Evolutionary conservation across 2,888 invertebrate species (phyloP).

Genomic region (Drosophila demipolita): DNA sequence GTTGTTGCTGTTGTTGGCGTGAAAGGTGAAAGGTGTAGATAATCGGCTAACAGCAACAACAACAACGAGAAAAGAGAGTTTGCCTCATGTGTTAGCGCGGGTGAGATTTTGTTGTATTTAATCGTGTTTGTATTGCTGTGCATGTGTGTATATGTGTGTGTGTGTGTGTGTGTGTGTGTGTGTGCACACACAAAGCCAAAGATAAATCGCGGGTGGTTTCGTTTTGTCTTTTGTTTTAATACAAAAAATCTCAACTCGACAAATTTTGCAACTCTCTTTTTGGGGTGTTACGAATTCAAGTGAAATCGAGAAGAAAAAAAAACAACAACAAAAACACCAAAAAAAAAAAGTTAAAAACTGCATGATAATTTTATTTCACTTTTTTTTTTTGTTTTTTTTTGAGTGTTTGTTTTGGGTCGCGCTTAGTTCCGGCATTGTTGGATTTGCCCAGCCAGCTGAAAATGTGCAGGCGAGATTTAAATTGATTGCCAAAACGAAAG

Average conservation of each 20-base stretch:
- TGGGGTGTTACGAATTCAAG: slow-evolving; percentile 76
- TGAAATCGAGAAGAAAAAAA: slow-evolving; percentile 59
- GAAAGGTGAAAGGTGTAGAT: slow-evolving; percentile 73
- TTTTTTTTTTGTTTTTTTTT: slow-evolving; percentile 22
- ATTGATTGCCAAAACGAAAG: slow-evolving; percentile 76
- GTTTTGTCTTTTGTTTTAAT: slow-evolving; percentile 67
- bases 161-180: slow-evolving; percentile 6
- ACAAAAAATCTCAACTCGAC: slow-evolving; percentile 59
- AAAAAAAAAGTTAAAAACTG: slow-evolving; percentile 65
- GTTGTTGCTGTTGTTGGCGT: slow-evolving; percentile 56
- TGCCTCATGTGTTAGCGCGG: slow-evolving; percentile 69
- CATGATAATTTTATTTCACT: slow-evolving; percentile 62
- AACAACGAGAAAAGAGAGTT: slow-evolving; percentile 59
- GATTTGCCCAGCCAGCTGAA: slow-evolving; percentile 57
- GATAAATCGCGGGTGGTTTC: slow-evolving; percentile 77
- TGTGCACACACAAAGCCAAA: slow-evolving; percentile 23
- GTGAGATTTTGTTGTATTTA: slow-evolving; percentile 59
- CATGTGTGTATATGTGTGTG: too few relatives aligned
- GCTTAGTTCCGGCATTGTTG: slow-evolving; percentile 71
- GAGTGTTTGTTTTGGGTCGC: slow-evolving; percentile 59
- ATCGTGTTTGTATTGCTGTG: not conserved
- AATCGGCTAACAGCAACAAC: slow-evolving; percentile 60
- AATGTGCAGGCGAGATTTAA: slow-evolving; percentile 59
- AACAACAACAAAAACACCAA: slow-evolving; percentile 21
- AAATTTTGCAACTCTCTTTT: slow-evolving; percentile 67